These are phyloP conservation scores for Sepiola atlantica DNA, from an alignment of 2,888 invertebrate species.

Conservation along the genomic window DNA sequence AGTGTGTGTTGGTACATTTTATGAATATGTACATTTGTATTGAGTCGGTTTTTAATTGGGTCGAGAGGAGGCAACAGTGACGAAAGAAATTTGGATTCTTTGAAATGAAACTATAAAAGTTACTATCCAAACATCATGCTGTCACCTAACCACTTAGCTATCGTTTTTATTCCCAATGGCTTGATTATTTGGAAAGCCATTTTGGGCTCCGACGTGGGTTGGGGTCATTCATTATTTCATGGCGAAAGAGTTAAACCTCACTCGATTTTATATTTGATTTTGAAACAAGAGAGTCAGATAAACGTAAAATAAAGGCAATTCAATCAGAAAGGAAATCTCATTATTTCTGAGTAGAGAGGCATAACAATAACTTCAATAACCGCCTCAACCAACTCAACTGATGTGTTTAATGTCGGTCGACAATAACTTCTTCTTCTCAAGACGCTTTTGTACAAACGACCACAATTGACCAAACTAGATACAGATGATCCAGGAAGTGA, in stretches of 20 bases:
- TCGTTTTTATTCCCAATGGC: not conserved
- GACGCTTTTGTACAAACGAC: not conserved
- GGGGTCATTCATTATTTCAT: not conserved
- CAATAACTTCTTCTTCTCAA: not conserved
- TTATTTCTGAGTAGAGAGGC: not conserved
- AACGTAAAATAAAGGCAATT: not conserved
- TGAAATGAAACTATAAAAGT: not conserved
- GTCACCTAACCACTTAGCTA: not conserved
- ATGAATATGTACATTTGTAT: too few species aligned
- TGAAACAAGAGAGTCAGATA: slow-evolving; percentile 16
- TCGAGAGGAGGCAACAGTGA: too few species aligned
- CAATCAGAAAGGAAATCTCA: not conserved
- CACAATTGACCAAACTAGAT: slow-evolving; percentile 19
- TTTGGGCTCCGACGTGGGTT: not conserved
- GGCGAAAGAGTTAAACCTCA: not conserved
- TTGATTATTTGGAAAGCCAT: not conserved
- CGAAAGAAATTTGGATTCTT: not conserved
- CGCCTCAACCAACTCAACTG: not conserved
- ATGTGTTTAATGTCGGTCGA: not conserved
- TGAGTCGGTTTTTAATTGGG: too few species aligned
- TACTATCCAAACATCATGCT: not conserved
- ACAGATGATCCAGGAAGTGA: not conserved
- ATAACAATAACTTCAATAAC: not conserved
- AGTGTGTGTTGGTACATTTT: too few species aligned
- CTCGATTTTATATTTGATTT: not conserved